Conservation (phyloP, 1,140 invertebrate species). For the Agrypnia vestita region DNA sequence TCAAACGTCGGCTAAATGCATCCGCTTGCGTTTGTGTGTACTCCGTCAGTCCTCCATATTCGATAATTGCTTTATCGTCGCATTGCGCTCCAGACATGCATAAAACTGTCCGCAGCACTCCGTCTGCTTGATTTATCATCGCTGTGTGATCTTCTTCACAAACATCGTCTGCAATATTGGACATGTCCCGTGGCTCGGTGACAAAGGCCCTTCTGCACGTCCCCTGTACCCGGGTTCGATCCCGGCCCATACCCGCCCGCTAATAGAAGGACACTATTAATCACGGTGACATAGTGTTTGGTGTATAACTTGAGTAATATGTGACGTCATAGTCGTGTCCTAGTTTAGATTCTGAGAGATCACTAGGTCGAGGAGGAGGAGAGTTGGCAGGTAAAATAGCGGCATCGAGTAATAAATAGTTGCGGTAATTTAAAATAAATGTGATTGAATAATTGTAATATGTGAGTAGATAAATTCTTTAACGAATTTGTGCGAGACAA, state of each 20-base stretch:
- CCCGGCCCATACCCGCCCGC: constrained; percentile 8
- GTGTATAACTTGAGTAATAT: constrained; percentile 57
- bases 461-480: too few species aligned
- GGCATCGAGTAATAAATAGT: background rate
- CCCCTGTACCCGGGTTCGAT: constrained; percentile 28
- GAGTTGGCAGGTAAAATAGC: background rate
- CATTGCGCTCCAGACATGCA: constrained; percentile 30
- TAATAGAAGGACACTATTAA: constrained; percentile 52
- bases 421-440: too few species aligned
- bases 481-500: too few species aligned
- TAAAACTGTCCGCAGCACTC: constrained; percentile 42
- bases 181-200: constrained; percentile 39
- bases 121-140: constrained; percentile 23
- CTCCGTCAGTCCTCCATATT: background rate
- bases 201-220: constrained; percentile 26
- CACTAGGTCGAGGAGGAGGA: background rate
- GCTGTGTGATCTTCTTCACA: constrained; percentile 43
- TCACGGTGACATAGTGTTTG: constrained; percentile 55
- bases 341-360: constrained; percentile 1
- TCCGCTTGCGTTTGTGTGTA: background rate
- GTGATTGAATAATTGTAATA: too few species aligned
- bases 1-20: background rate
- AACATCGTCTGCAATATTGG: constrained; percentile 37
- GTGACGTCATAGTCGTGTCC: constrained; percentile 41
- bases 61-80: constrained; percentile 41